Base-by-base conservation (phyloP, 2,797 vertebrate species). In the Sphenopsis melanotis region DNA sequence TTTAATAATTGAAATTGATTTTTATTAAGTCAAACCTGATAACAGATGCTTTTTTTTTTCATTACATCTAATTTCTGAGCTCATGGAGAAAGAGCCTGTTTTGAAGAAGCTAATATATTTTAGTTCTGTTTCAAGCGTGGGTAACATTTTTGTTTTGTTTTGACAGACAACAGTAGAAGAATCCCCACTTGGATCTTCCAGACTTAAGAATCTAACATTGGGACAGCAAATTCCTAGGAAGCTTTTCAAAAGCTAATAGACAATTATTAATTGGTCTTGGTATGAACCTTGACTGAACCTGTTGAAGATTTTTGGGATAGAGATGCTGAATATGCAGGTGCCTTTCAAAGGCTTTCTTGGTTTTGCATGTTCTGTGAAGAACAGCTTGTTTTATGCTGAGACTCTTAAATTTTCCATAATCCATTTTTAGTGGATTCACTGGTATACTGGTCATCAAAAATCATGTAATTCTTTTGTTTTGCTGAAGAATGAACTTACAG, bases 101-200 rank as follows among this genome's bases (percentile, higher is more conserved):
- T 37, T 55, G 29, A 77, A 41, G 16, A 56, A 7, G 10, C 15
- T 57, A 26, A 24, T 53, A 5, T 56, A 56, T 53, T 87, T 74
- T 50, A 49, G n/a, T 27, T 77, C 52, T 39, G 8, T 14, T 76
- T 83, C 42, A 39, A 81, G 57, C 27, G 21, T 52, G 42, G 22
- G 4, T 75, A 75, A 75, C 18, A 9, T 55, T 89, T 94, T 27
- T 69, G 39, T 44, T 91, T 88, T 39, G 63, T 66, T 91, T 93
- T 92, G 34, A 86, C 96, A 98, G 98, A 44, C 89, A 81, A 68
- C 53, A 63, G 68, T 72, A 76, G 15, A 92, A 53, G 75, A 97
- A 8, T 98, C 98, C 27, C 98, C 98, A 7, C 96, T 98, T 68
- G 96, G 95, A 8, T 96, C 96, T 87, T 94, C 92, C 46, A 93